Evolutionary conservation across 2,797 vertebrate species (phyloP).

Genomic region (Aratinga solstitialis): DNA sequence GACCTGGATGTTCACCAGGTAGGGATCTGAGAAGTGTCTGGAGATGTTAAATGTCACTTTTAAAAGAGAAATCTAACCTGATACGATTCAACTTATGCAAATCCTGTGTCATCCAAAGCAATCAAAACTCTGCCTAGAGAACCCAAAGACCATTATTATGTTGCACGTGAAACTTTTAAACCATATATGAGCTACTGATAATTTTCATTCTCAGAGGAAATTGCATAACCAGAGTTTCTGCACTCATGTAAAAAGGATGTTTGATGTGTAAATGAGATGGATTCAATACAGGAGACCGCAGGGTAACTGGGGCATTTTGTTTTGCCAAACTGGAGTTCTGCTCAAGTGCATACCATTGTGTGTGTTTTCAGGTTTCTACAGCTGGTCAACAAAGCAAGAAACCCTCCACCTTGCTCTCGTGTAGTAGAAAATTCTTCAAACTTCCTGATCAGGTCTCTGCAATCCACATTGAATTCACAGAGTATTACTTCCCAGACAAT

Average conservation of each 20-base stretch:
- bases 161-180: not conserved
- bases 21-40: not conserved
- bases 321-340: not conserved
- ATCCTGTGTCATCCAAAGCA: rapidly evolving
- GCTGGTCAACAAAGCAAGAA: constrained; percentile 91
- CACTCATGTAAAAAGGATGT: not conserved
- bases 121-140: not conserved
- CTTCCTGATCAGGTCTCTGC: constrained; percentile 86
- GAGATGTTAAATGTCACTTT: rapidly evolving
- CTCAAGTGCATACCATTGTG: not conserved
- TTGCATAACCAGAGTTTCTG: not conserved
- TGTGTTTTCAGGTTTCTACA: constrained; percentile 86
- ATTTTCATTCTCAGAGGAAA: not conserved
- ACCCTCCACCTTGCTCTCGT: constrained; percentile 90
- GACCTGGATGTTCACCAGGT: constrained; percentile 96
- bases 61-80: not conserved
- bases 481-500: constrained; percentile 95
- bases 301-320: not conserved
- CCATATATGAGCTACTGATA: not conserved
- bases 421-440: constrained; percentile 85
- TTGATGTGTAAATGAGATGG: constrained; percentile 3
- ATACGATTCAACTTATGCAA: rapidly evolving
- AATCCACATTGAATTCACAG: constrained; percentile 94
- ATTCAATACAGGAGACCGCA: not conserved
- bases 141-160: rapidly evolving